A percentile compares a stretch with the other conserved stretches of the same genome.
phyloP scores from a whole-genome alignment of 2,797 vertebrate species.

The Pseudotriccus pelzelni region DNA sequence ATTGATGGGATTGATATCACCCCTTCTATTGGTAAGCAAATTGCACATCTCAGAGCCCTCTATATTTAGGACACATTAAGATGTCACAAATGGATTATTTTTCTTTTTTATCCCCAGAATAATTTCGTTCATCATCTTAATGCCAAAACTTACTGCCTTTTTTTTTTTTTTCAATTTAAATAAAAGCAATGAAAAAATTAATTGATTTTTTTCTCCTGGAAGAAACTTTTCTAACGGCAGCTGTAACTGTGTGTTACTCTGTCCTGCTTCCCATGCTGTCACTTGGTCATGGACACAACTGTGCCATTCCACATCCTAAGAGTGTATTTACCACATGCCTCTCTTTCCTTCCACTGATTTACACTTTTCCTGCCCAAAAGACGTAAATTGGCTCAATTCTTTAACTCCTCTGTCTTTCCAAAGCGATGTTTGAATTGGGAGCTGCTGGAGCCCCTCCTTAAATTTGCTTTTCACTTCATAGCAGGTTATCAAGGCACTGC shows the following conservation, averaged over 20 bases:
- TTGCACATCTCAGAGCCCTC: conserved; percentile 14
- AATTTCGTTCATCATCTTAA: conserved; percentile 38
- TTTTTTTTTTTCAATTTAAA: neutral
- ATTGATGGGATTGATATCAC: conserved; percentile 59
- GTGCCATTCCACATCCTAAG: neutral
- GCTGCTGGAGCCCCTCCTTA: conserved; percentile 29
- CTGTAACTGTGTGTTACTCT: neutral
- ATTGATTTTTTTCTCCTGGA: conserved; percentile 1
- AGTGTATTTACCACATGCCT: neutral
- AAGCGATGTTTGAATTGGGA: conserved; percentile 33
- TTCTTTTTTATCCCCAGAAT: neutral
- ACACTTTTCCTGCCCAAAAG: neutral
- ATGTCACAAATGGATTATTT: conserved; percentile 64
- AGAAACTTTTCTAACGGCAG: neutral
- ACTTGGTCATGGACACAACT: rapidly evolving
- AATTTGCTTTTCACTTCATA: conserved; percentile 13
- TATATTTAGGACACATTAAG: conserved; percentile 62
- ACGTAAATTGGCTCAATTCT: conserved; percentile 19
- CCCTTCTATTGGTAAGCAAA: neutral
- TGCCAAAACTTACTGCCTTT: neutral
- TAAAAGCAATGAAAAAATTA: neutral
- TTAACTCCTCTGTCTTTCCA: conserved; percentile 13
- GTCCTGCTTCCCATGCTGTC: neutral
- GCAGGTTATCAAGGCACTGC: conserved; percentile 2
- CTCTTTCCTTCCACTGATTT: neutral